These are phyloP conservation scores for Chymomyza amoena DNA, from an alignment of 2,888 invertebrate genomes.

Conservation along the genomic window DNA sequence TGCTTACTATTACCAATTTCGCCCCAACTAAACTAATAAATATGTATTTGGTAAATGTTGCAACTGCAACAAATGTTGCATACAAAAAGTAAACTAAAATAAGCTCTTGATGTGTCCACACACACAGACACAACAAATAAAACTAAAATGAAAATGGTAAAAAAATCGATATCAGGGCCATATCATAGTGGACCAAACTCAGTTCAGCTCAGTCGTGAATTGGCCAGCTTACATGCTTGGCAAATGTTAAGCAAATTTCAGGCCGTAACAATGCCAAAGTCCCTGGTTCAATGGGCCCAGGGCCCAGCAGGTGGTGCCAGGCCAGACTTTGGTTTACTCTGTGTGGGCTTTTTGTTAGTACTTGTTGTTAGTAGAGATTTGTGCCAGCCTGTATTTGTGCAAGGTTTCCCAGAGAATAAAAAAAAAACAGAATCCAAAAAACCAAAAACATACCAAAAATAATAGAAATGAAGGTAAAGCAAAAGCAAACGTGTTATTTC, in stretches of 20 bases:
- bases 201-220: not conserved
- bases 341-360: not conserved
- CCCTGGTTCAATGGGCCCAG: not conserved
- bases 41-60: not conserved
- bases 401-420: not conserved
- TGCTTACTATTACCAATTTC: not conserved
- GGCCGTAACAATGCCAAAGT: not conserved
- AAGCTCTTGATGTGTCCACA: not conserved
- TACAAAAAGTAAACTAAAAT: not conserved
- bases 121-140: too few relatives aligned
- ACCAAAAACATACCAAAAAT: not conserved
- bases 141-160: too few relatives aligned
- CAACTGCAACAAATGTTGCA: not conserved
- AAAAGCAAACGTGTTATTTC: conserved; percentile 28
- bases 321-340: not conserved
- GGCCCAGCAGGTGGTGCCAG: not conserved
- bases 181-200: not conserved
- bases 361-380: not conserved
- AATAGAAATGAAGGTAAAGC: conserved; percentile 17
- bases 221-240: not conserved
- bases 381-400: not conserved
- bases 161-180: not conserved
- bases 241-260: not conserved
- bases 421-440: not conserved
- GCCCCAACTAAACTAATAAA: not conserved